Percentiles rank a stretch among this genome's conserved stretches.
Conservation (phyloP, 1,140 invertebrate species). For the Varroa destructor region DNA sequence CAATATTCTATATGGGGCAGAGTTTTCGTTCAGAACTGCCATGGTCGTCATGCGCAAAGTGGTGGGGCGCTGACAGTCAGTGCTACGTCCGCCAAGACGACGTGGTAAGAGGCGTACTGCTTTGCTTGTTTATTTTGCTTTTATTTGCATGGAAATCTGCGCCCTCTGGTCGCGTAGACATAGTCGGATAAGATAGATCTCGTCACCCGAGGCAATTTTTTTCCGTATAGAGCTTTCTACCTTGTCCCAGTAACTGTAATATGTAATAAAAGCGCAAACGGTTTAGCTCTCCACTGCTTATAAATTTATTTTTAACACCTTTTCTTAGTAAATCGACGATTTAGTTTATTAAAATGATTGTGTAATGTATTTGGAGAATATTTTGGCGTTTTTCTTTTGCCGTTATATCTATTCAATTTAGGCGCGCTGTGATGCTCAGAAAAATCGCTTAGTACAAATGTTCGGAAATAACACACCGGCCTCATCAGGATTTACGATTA, state of each 20-base stretch:
- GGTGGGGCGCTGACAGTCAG: conserved; percentile 35
- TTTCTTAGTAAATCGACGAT: conserved; percentile 8
- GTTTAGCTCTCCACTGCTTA: too few relatives aligned
- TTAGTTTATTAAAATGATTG: too few relatives aligned
- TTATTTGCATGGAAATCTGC: too few relatives aligned
- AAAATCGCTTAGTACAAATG: background rate
- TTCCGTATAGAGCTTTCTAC: too few relatives aligned
- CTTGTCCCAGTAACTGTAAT: too few relatives aligned
- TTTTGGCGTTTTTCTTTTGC: too few relatives aligned
- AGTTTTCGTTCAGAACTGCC: conserved; percentile 52
- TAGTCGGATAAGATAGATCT: too few relatives aligned
- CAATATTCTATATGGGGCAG: conserved; percentile 54
- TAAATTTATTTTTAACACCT: background rate
- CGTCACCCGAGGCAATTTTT: too few relatives aligned
- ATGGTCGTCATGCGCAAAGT: conserved; percentile 44
- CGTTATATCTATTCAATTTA: background rate
- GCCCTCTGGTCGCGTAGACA: too few relatives aligned
- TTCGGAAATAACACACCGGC: background rate
- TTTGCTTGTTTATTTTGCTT: background rate
- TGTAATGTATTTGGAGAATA: too few relatives aligned
- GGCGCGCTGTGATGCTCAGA: conserved; percentile 25
- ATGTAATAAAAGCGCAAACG: too few relatives aligned
- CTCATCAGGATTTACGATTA: conserved; percentile 31
- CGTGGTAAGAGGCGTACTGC: conserved; percentile 10
- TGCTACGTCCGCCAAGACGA: conserved; percentile 34